These are phyloP conservation scores for Boleophthalmus pectinirostris DNA, from an alignment of 2,113 vertebrate species.

Conservation along the genomic window DNA sequence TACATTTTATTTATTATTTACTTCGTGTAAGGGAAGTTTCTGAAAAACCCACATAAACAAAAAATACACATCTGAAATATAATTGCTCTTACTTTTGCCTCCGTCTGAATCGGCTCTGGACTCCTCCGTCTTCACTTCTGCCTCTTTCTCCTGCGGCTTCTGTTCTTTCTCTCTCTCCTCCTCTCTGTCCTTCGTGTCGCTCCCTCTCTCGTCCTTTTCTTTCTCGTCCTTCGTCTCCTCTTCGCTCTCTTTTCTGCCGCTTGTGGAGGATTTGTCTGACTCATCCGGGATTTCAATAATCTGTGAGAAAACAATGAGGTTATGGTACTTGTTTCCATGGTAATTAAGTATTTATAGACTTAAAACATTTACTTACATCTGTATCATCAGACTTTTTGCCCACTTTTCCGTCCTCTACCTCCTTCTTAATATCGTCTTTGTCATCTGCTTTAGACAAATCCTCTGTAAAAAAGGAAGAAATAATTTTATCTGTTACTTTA, in stretches of 20 bases:
- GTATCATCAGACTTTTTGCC: constrained; percentile 55
- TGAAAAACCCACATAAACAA: too few species aligned
- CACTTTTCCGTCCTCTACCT: constrained; percentile 61
- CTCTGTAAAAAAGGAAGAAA: constrained; percentile 43
- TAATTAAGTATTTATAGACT: not conserved
- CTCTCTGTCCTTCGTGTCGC: constrained; percentile 12
- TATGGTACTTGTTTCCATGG: not conserved
- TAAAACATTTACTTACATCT: constrained; percentile 42
- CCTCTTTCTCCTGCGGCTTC: constrained; percentile 56
- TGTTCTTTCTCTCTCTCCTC: constrained; percentile 76
- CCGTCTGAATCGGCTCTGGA: constrained; percentile 79
- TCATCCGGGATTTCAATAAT: constrained; percentile 82
- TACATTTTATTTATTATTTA: too few species aligned
- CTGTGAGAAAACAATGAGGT: constrained; percentile 31
- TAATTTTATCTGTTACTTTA: too few species aligned
- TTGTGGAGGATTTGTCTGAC: constrained; percentile 67
- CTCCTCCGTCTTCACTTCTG: constrained; percentile 74
- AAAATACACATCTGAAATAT: too few species aligned
- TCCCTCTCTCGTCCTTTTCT: constrained; percentile 72
- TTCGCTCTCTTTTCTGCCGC: constrained; percentile 78
- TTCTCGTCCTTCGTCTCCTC: constrained; percentile 79
- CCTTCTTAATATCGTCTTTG: constrained; percentile 67
- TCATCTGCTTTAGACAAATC: constrained; percentile 70
- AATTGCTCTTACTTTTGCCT: constrained; percentile 72
- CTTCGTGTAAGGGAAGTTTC: too few species aligned